Evolutionary conservation across 64 coral and sea anemone genomes (phyloP).

Genomic region (Dendronephthya gigantea): DNA sequence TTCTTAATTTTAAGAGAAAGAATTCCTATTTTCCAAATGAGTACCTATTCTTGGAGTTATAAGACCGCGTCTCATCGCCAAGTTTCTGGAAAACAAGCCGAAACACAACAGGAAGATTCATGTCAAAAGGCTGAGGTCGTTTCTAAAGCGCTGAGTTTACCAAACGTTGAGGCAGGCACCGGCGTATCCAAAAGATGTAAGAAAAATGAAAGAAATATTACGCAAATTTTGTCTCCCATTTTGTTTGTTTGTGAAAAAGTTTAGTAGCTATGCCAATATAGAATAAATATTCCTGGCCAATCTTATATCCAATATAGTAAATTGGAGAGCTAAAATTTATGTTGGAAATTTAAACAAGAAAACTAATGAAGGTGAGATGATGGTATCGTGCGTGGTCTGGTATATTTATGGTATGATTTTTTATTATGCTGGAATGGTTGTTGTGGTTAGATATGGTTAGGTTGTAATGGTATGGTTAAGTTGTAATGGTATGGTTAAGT

Average conservation of each 20-base stretch:
- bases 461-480: neutral
- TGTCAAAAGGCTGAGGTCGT: neutral
- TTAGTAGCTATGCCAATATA: neutral
- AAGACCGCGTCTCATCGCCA: neutral
- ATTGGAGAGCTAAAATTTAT: conserved; percentile 71
- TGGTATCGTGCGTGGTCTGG: too few species aligned
- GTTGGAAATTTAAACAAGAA: conserved; percentile 80
- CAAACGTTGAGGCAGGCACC: neutral
- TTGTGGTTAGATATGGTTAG: neutral
- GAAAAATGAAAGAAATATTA: neutral
- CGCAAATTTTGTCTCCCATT: neutral
- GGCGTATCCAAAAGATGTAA: neutral
- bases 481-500: neutral
- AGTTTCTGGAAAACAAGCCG: neutral
- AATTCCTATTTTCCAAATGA: neutral
- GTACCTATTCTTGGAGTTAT: conserved; percentile 17
- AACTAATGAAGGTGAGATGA: conserved; percentile 55
- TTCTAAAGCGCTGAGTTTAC: neutral
- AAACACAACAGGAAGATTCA: neutral
- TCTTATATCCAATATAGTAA: conserved; percentile 35
- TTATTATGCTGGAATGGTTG: neutral
- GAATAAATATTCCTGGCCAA: neutral
- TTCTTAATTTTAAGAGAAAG: neutral
- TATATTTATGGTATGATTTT: neutral
- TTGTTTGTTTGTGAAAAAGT: neutral